Percentiles rank a stretch among this genome's conserved stretches.
Evolutionary conservation across 1,140 invertebrate genomes (phyloP).

Genomic region (Lethrus apterus): DNA sequence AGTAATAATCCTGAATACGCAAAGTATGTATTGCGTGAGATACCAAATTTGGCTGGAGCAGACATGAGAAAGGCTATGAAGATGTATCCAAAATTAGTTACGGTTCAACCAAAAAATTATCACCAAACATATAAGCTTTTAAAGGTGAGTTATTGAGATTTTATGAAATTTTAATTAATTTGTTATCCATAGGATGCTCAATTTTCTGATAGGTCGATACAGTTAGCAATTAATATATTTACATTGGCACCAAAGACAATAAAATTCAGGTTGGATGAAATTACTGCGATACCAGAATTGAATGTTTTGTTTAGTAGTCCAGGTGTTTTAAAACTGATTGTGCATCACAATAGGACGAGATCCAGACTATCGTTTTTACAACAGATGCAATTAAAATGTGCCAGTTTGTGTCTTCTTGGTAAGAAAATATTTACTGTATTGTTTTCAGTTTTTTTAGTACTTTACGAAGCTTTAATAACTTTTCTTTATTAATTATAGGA

Average conservation of each 20-base stretch:
- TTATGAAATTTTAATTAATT: background rate
- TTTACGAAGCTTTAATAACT: no score
- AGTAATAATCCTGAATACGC: slow-evolving; percentile 43
- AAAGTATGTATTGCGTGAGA: slow-evolving; percentile 41
- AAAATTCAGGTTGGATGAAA: slow-evolving; percentile 40
- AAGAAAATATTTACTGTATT: slow-evolving; percentile 24
- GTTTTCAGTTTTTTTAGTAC: background rate
- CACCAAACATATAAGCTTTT: slow-evolving; percentile 43
- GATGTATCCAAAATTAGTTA: slow-evolving; percentile 43
- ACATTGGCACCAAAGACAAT: slow-evolving; percentile 41
- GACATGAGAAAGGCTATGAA: slow-evolving; percentile 43
- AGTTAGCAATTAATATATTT: slow-evolving; percentile 42
- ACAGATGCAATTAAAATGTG: slow-evolving; percentile 42
- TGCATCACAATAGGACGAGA: slow-evolving; percentile 41
- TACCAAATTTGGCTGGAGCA: slow-evolving; percentile 40
- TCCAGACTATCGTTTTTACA: slow-evolving; percentile 43
- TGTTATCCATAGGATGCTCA: slow-evolving; percentile 34
- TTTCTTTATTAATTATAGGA: background rate
- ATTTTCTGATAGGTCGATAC: slow-evolving; percentile 41
- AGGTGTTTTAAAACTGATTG: slow-evolving; percentile 45
- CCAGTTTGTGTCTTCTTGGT: slow-evolving; percentile 43
- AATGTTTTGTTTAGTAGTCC: slow-evolving; percentile 44
- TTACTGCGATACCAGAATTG: slow-evolving; percentile 44
- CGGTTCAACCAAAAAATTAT: slow-evolving; percentile 38
- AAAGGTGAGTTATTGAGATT: slow-evolving; percentile 19